A percentile compares a stretch with the other conserved stretches of the same genome.
These are phyloP conservation scores for Fulmarus glacialis DNA, from an alignment of 2,113 vertebrate genomes.

Conservation along the genomic window DNA sequence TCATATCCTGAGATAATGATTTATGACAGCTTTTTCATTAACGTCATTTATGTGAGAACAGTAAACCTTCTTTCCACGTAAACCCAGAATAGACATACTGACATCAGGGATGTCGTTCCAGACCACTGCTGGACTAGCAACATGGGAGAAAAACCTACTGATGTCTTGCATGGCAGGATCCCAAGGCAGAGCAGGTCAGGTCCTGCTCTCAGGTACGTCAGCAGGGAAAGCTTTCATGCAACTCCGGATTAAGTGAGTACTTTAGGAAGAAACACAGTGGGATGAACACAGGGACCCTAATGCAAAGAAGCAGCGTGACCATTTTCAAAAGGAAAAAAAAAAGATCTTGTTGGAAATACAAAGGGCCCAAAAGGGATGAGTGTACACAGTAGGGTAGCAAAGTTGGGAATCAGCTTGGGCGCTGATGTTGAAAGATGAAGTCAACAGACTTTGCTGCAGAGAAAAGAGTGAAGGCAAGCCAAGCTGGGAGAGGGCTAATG, in stretches of 20 bases:
- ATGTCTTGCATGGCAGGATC: background rate
- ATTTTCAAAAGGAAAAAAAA: background rate
- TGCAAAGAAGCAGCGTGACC: background rate
- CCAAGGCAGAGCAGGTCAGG: background rate
- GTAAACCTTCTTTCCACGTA: background rate
- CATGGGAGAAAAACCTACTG: fast-evolving
- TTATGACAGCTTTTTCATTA: background rate
- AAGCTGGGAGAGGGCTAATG: background rate
- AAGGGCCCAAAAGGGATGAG: background rate
- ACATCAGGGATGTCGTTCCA: background rate
- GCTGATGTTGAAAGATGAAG: background rate
- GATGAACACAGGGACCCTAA: fast-evolving
- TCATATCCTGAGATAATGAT: background rate
- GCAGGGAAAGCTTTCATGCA: fast-evolving
- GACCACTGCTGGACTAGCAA: background rate
- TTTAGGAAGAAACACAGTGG: background rate
- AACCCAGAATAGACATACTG: background rate
- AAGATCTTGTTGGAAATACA: background rate
- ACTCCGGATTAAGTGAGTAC: background rate
- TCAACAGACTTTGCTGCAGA: background rate
- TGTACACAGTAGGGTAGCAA: background rate
- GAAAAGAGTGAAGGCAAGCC: background rate
- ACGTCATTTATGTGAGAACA: background rate
- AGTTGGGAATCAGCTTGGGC: background rate
- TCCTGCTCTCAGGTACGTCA: background rate